Percentiles rank a stretch among this genome's conserved stretches.
phyloP scores from a whole-genome alignment of 2,888 invertebrate species.

The Oligia fasciuncula region DNA sequence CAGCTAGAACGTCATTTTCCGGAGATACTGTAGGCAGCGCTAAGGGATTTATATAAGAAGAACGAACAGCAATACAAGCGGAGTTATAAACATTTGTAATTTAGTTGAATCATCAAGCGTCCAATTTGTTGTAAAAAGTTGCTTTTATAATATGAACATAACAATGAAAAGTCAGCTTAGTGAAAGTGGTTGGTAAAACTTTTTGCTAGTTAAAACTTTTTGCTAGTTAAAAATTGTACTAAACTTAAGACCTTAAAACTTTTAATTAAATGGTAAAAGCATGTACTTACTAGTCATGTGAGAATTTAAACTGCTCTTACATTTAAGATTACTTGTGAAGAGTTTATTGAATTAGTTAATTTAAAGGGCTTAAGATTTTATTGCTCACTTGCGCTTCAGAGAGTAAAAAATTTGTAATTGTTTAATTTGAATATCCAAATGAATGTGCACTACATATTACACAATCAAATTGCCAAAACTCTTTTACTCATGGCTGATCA shows the following conservation, averaged over 20 bases:
- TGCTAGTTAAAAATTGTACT: conserved; percentile 10
- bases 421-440: background rate
- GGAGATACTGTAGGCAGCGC: conserved; percentile 8
- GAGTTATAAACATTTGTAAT: conserved; percentile 12
- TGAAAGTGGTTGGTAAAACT: background rate
- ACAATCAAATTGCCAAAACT: background rate
- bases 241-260: conserved; percentile 19
- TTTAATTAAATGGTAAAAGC: conserved; percentile 29
- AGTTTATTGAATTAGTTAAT: conserved; percentile 15
- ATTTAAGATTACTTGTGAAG: background rate
- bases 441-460: background rate
- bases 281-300: conserved; percentile 11
- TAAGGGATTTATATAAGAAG: conserved; percentile 9
- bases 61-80: background rate
- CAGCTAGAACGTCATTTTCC: conserved; percentile 41
- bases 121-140: background rate
- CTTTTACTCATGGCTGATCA: background rate
- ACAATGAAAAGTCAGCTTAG: conserved; percentile 12
- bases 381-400: background rate
- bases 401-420: background rate
- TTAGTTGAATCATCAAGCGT: conserved; percentile 2
- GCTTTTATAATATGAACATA: conserved; percentile 1
- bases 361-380: background rate
- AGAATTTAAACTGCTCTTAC: background rate
- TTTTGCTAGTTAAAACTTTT: background rate